Conservation (phyloP, 1,140 invertebrate species). For the Drosophila albomicans region DNA sequence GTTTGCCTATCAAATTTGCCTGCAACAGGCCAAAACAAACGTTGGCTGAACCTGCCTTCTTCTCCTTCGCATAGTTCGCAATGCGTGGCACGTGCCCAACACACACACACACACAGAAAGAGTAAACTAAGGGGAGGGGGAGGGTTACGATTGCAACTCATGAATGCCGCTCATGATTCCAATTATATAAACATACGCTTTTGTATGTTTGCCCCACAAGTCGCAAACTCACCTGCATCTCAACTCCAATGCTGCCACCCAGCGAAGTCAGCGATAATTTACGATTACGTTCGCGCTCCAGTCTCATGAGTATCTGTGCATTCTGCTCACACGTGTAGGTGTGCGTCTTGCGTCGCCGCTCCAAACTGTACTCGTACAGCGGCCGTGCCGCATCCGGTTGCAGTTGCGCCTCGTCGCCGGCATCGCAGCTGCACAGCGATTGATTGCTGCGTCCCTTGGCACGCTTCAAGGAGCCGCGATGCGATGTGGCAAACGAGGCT, state of each 20-base stretch:
- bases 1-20: constrained; percentile 71
- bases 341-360: constrained; percentile 79
- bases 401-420: constrained; percentile 75
- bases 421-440: constrained; percentile 82
- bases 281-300: constrained; percentile 82
- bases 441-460: constrained; percentile 83
- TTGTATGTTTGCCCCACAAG: neutral
- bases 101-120: neutral
- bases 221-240: constrained; percentile 10
- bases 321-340: constrained; percentile 84
- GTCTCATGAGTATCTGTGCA: constrained; percentile 83
- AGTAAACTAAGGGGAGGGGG: neutral
- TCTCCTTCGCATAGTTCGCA: neutral
- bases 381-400: constrained; percentile 77
- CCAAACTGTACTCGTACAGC: constrained; percentile 80
- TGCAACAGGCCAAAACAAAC: constrained; percentile 42
- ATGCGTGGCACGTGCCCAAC: constrained; percentile 49
- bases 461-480: constrained; percentile 80
- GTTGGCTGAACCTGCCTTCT: neutral
- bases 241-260: neutral
- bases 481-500: constrained; percentile 45
- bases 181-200: constrained; percentile 62
- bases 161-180: constrained; percentile 59
- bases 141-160: neutral
- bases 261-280: constrained; percentile 77